Conservation (phyloP, 2,797 vertebrate species). For the Pipistrellus pipistrellus region DNA sequence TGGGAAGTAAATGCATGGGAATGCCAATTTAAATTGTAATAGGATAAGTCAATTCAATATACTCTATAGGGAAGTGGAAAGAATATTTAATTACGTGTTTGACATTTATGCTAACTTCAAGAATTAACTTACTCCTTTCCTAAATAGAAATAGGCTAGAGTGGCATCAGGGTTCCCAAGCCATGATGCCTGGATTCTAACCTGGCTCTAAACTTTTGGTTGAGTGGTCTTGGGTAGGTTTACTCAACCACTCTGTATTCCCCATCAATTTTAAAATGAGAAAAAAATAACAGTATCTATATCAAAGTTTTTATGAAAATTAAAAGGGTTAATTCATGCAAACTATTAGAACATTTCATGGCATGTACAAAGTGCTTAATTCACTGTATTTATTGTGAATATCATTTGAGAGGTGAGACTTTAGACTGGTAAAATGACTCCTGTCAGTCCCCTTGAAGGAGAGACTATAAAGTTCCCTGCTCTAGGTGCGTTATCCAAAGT, state of each 20-base stretch:
- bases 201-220: neutral
- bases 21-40: constrained; percentile 58
- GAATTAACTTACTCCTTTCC: constrained; percentile 46
- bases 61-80: neutral
- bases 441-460: neutral
- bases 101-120: neutral
- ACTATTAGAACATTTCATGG: constrained; percentile 10
- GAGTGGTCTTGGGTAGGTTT: neutral
- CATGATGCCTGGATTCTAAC: neutral
- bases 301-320: constrained; percentile 5
- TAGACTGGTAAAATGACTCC: neutral
- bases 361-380: neutral
- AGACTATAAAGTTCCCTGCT: constrained; percentile 33
- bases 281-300: neutral
- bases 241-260: neutral
- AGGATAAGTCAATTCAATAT: constrained; percentile 3
- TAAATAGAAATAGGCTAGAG: neutral
- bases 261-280: neutral
- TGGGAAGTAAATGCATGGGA: neutral
- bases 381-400: neutral
- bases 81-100: neutral
- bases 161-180: neutral
- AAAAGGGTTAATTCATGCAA: constrained; percentile 4
- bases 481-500: neutral
- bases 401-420: constrained; percentile 59